Conservation (phyloP, 2,888 invertebrate genomes). For the Parnassius smintheus region DNA sequence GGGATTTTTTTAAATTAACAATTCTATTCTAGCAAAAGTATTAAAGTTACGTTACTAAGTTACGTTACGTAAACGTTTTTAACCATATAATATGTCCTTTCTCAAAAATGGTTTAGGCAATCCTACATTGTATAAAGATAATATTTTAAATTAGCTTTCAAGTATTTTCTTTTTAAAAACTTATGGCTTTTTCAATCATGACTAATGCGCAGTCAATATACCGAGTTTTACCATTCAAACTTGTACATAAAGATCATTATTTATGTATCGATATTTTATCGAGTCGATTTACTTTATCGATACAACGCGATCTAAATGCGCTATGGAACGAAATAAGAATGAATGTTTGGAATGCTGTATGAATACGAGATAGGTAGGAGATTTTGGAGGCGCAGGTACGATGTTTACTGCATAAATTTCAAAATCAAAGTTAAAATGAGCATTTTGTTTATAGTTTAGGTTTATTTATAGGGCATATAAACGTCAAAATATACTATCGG, state of each 20-base stretch:
- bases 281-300: constrained; percentile 25
- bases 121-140: background rate
- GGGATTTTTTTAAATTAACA: too few species aligned
- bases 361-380: constrained; percentile 17
- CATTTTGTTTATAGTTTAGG: too few species aligned
- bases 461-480: too few species aligned
- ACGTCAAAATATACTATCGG: too few species aligned
- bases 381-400: constrained; percentile 1
- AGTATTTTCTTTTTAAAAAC: constrained; percentile 2
- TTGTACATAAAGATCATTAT: constrained; percentile 14
- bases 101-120: too few species aligned
- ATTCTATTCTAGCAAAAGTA: too few species aligned
- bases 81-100: too few species aligned
- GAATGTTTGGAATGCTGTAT: constrained; percentile 15
- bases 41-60: too few species aligned
- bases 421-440: too few species aligned
- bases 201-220: constrained; percentile 19
- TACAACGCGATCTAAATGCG: constrained; percentile 25
- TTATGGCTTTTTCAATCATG: constrained; percentile 16
- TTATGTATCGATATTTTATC: constrained; percentile 25
- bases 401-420: background rate
- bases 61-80: too few species aligned
- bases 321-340: constrained; percentile 17
- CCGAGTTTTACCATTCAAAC: constrained; percentile 3
- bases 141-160: background rate